phyloP scores from a whole-genome alignment of 2,797 vertebrate species.

The Danio choprae region DNA sequence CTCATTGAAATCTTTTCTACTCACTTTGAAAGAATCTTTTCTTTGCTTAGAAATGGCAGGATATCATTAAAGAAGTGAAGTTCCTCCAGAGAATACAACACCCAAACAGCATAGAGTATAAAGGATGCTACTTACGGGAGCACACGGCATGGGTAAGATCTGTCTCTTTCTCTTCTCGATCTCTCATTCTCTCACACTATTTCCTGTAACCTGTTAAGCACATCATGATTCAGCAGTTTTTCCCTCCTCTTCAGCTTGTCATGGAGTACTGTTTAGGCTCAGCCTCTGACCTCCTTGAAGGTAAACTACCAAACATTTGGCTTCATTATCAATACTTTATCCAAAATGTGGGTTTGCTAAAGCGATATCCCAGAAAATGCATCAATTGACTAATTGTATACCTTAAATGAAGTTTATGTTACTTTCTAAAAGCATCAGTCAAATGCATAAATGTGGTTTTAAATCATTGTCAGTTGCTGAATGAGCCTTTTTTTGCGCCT shows the following conservation, averaged over 20 bases:
- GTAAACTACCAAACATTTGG: conserved; percentile 71
- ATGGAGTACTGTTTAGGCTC: conserved; percentile 99
- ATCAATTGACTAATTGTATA: neutral
- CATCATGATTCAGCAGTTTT: neutral
- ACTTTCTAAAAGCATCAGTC: neutral
- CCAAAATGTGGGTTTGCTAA: neutral
- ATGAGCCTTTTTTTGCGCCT: conserved; percentile 45
- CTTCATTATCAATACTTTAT: neutral
- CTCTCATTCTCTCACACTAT: neutral
- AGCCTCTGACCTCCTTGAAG: conserved; percentile 97
- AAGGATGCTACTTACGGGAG: conserved; percentile 98
- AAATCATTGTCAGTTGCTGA: neutral
- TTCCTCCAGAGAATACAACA: conserved; percentile 97
- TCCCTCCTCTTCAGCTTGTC: conserved; percentile 82
- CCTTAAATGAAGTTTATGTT: neutral
- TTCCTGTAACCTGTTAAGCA: neutral
- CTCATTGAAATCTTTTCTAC: neutral
- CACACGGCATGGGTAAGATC: conserved; percentile 96
- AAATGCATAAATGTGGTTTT: neutral
- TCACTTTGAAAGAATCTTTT: neutral
- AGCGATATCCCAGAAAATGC: neutral
- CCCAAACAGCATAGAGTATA: conserved; percentile 99
- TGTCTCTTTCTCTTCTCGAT: neutral
- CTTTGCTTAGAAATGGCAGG: conserved; percentile 93
- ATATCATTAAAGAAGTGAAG: conserved; percentile 99